These are phyloP conservation scores for Danio choprae DNA, from an alignment of 2,797 vertebrate genomes.

Conservation along the genomic window DNA sequence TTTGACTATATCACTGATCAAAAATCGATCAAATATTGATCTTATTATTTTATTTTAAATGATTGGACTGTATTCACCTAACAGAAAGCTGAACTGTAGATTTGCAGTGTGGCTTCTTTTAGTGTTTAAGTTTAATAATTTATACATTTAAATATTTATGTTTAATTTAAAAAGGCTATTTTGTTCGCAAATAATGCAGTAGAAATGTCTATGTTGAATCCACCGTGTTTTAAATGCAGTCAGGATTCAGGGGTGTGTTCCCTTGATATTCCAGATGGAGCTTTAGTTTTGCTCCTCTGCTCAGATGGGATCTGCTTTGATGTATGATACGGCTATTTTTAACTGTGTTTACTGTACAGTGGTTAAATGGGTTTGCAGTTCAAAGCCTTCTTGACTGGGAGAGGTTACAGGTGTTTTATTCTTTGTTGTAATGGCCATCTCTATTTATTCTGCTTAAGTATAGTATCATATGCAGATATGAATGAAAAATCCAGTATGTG, in stretches of 20 bases:
- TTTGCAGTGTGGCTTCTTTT: background rate
- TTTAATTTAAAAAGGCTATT: background rate
- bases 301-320: constrained; percentile 25
- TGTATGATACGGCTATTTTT: constrained; percentile 31
- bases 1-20: background rate
- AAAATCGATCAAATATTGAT: background rate
- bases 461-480: background rate
- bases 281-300: constrained; percentile 7
- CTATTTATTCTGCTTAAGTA: background rate
- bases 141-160: background rate
- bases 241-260: constrained; percentile 51
- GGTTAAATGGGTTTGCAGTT: background rate
- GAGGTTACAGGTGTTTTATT: background rate
- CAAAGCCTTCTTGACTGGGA: background rate
- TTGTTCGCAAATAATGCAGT: too few species aligned
- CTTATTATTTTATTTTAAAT: background rate
- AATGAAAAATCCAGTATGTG: background rate
- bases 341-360: constrained; percentile 17
- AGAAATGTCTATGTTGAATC: background rate
- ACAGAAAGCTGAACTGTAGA: background rate
- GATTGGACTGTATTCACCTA: background rate
- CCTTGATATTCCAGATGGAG: constrained; percentile 8
- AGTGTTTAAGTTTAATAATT: background rate
- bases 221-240: background rate
- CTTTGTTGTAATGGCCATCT: background rate